Conservation (phyloP, 2,113 vertebrate species). For the Coptodon rendalli region DNA sequence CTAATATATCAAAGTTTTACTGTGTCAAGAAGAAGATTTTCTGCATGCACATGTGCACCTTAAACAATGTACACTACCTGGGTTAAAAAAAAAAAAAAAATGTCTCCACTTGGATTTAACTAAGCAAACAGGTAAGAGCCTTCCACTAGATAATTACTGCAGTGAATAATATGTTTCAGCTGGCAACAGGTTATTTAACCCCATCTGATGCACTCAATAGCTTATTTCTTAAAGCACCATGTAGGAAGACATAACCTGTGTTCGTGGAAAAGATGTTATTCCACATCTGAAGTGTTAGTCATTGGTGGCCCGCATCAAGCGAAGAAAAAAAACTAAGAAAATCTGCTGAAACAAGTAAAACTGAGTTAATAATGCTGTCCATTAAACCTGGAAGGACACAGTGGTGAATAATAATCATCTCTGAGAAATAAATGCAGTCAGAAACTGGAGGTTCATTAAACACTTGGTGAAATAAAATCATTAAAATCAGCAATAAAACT, state of each 20-base stretch:
- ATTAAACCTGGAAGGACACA: neutral
- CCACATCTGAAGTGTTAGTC: neutral
- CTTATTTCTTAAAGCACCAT: neutral
- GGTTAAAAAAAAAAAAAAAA: accelerated
- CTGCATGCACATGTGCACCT: accelerated
- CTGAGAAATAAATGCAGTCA: neutral
- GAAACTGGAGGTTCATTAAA: neutral
- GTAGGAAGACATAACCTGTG: accelerated
- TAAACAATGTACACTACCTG: neutral
- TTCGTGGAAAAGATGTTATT: accelerated
- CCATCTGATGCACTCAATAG: neutral
- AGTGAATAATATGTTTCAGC: neutral
- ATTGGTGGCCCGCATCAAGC: neutral
- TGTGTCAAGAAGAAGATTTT: neutral
- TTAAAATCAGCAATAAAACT: neutral
- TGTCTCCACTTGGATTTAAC: neutral
- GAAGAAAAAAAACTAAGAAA: accelerated
- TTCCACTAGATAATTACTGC: neutral
- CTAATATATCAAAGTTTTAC: neutral
- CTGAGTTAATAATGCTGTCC: neutral
- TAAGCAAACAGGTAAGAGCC: neutral
- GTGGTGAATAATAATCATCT: neutral
- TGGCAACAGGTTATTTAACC: neutral
- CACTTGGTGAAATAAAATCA: neutral
- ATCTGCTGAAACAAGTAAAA: neutral